Evolutionary conservation across 2,888 invertebrate genomes (phyloP).

Genomic region (Yponomeuta plumbellus): DNA sequence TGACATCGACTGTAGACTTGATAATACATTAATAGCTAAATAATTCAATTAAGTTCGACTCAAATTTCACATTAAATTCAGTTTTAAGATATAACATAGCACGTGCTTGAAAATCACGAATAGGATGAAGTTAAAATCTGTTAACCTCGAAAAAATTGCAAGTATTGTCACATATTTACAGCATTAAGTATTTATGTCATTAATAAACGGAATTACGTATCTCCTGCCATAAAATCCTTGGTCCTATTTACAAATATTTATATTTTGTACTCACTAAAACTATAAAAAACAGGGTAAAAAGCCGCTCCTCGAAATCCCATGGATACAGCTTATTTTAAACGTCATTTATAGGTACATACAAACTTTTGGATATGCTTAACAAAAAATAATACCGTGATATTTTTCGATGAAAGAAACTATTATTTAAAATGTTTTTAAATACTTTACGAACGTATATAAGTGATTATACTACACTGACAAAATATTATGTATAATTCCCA

Average conservation of each 20-base stretch:
- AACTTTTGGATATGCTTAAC: constrained; percentile 57
- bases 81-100: too few relatives aligned
- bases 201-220: background rate
- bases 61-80: too few relatives aligned
- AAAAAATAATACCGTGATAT: constrained; percentile 35
- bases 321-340: constrained; percentile 31
- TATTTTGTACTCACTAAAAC: background rate
- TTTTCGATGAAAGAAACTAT: constrained; percentile 40
- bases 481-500: background rate
- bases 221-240: constrained; percentile 3
- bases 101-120: too few relatives aligned
- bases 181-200: background rate
- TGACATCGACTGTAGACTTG: too few relatives aligned
- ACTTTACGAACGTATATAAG: background rate
- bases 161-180: background rate
- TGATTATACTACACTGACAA: background rate
- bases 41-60: too few relatives aligned
- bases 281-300: constrained; percentile 12
- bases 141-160: background rate
- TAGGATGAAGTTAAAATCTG: too few relatives aligned
- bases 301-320: constrained; percentile 3
- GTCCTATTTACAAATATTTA: constrained; percentile 13
- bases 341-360: constrained; percentile 30
- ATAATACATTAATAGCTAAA: too few relatives aligned
- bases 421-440: background rate